Evolutionary conservation across 2,113 vertebrate species (phyloP).

Genomic region (Talpa occidentalis): DNA sequence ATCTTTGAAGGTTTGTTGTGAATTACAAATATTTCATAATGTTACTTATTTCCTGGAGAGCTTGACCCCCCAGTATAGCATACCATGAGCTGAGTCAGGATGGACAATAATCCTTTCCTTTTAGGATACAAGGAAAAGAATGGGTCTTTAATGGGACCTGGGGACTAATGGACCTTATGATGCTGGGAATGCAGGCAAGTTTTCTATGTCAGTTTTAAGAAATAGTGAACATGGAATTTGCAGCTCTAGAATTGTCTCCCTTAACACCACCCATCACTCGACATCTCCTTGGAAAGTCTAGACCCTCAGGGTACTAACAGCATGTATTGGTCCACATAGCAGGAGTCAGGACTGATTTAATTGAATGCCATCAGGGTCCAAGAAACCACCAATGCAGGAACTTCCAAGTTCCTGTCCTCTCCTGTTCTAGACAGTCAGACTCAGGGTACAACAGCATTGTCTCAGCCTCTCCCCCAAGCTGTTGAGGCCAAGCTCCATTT

Average conservation of each 20-base stretch:
- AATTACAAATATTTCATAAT: not conserved
- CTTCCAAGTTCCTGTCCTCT: not conserved
- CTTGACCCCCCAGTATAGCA: not conserved
- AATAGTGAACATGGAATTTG: slow-evolving; percentile 7
- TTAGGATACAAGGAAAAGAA: not conserved
- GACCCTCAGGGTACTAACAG: not conserved
- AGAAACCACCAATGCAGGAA: not conserved
- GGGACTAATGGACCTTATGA: not conserved
- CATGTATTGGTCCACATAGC: not conserved
- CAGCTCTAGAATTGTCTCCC: not conserved
- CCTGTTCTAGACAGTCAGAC: not conserved
- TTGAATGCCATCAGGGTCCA: not conserved
- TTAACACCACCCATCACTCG: not conserved
- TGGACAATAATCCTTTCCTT: not conserved
- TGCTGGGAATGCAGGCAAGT: not conserved
- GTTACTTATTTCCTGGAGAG: not conserved
- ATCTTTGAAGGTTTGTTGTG: not conserved
- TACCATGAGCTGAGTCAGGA: not conserved
- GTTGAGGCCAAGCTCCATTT: not conserved
- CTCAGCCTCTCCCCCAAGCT: not conserved
- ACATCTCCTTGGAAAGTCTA: not conserved
- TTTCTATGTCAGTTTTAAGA: slow-evolving; percentile 1
- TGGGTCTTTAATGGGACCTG: not conserved
- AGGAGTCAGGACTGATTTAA: not conserved
- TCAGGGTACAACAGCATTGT: not conserved